Evolutionary conservation across 2,113 vertebrate genomes (phyloP).

Genomic region (Channa argus): DNA sequence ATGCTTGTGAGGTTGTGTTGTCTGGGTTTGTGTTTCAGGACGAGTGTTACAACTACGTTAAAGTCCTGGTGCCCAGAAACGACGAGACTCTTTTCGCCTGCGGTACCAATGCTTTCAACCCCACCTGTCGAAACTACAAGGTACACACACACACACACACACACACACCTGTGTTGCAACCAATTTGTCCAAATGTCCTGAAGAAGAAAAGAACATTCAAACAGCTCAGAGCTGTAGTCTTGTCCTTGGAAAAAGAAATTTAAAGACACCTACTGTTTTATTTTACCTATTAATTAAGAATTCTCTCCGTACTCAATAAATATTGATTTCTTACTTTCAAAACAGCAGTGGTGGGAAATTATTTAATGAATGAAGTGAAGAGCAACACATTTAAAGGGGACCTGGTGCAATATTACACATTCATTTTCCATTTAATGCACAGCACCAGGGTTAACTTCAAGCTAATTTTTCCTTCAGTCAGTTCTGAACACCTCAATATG

Average conservation of each 20-base stretch:
- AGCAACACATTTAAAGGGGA: no score
- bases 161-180: neutral
- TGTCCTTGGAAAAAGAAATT: neutral
- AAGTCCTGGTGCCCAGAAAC: slow-evolving; percentile 88
- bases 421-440: no score
- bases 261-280: neutral
- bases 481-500: no score
- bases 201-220: neutral
- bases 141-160: slow-evolving; percentile 64
- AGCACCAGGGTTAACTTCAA: no score
- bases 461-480: no score
- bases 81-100: slow-evolving; percentile 88
- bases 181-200: neutral
- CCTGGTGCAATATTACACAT: no score
- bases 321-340: slow-evolving; percentile 1
- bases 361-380: neutral
- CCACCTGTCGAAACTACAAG: slow-evolving; percentile 89
- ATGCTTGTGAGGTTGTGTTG: neutral
- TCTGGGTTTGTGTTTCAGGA: slow-evolving; percentile 78
- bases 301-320: neutral
- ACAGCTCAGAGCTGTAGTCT: no score
- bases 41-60: slow-evolving; percentile 93
- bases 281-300: neutral
- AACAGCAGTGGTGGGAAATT: neutral
- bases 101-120: slow-evolving; percentile 93